These are phyloP conservation scores for Ormyrus labotus DNA, from an alignment of 2,888 invertebrate genomes.

Conservation along the genomic window DNA sequence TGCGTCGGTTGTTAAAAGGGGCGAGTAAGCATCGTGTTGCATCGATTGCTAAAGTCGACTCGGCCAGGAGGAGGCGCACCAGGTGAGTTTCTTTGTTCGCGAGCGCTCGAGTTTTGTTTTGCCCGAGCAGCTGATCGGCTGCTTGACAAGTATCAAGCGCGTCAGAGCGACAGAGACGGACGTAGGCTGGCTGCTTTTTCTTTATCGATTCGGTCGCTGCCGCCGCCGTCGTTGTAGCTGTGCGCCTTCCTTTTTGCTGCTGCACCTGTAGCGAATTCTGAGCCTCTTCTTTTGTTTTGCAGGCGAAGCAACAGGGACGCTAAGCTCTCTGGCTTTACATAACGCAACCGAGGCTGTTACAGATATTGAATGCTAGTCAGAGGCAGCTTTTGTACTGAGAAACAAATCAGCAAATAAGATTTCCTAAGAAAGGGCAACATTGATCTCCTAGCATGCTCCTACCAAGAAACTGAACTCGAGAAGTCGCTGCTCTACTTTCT, in stretches of 20 bases:
- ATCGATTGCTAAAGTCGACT: not conserved
- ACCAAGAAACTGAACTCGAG: conserved; percentile 8
- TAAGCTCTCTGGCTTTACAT: conserved; percentile 26
- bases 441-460: not conserved
- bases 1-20: conserved; percentile 14
- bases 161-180: conserved; percentile 11
- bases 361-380: conserved; percentile 50
- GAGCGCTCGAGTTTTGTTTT: conserved; percentile 64
- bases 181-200: conserved; percentile 9
- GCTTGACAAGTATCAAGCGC: conserved; percentile 40
- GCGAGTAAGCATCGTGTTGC: not conserved
- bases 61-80: not conserved
- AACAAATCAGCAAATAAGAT: conserved; percentile 33
- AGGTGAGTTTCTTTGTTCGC: conserved; percentile 17
- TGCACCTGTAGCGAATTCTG: conserved; percentile 7
- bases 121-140: conserved; percentile 70
- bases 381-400: conserved; percentile 38
- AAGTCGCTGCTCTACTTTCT: conserved; percentile 21
- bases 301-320: conserved; percentile 36
- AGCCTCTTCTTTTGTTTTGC: conserved; percentile 20
- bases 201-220: conserved; percentile 27
- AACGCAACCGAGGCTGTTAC: conserved; percentile 54
- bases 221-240: not conserved
- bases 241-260: not conserved
- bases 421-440: conserved; percentile 44